These are phyloP conservation scores for Pangasius mekongensis DNA, from an alignment of 2,797 vertebrate species.

Conservation along the genomic window DNA sequence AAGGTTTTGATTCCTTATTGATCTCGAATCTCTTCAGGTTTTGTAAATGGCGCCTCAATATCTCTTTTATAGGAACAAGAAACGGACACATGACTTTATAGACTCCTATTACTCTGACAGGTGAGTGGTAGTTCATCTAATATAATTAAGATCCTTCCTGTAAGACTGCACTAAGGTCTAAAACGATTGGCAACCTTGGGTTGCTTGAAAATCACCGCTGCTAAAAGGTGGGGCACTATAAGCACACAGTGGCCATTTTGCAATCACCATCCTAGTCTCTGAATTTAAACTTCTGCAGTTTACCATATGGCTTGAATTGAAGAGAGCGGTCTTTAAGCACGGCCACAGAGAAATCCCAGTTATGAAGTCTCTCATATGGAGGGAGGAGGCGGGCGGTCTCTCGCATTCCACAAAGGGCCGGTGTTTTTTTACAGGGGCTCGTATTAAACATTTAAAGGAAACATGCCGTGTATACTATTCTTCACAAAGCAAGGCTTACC, in stretches of 20 bases:
- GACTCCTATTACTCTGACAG: slow-evolving; percentile 85
- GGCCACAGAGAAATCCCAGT: not conserved
- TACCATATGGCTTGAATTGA: not conserved
- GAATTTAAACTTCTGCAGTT: not conserved
- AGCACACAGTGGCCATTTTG: not conserved
- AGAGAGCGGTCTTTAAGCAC: not conserved
- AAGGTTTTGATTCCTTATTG: not conserved
- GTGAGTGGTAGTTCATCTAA: slow-evolving; percentile 66
- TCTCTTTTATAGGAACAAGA: slow-evolving; percentile 75
- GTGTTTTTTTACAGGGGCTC: not conserved
- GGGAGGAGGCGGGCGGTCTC: not conserved
- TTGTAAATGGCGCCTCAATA: not conserved
- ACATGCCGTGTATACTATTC: not conserved
- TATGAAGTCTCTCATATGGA: not conserved
- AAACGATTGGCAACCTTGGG: not conserved
- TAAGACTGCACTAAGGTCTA: not conserved
- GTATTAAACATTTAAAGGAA: not conserved
- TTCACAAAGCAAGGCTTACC: not conserved
- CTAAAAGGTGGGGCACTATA: not conserved
- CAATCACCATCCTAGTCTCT: not conserved
- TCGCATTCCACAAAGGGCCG: not conserved
- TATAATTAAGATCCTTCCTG: not conserved
- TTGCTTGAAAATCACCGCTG: not conserved
- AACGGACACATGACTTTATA: slow-evolving; percentile 81
- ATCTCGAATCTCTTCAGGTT: not conserved